Evolutionary conservation across 2,888 invertebrate species (phyloP).

Genomic region (Tipula helvola): DNA sequence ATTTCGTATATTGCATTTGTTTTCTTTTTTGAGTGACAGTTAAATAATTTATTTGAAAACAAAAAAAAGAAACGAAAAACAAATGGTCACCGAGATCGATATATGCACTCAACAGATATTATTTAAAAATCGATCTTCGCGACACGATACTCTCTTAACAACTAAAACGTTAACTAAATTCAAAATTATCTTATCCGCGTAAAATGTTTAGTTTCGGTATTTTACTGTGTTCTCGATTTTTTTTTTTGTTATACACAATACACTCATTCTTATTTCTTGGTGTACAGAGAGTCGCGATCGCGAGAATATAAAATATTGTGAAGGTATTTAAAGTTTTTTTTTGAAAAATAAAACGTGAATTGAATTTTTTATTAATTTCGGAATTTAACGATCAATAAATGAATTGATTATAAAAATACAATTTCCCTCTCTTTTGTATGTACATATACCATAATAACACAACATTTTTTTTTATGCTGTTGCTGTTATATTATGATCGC

Average conservation of each 20-base stretch:
- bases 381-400: neutral
- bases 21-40: neutral
- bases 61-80: neutral
- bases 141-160: constrained; percentile 5
- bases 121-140: constrained; percentile 7
- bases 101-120: neutral
- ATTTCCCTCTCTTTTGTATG: neutral
- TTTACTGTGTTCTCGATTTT: neutral
- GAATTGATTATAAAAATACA: neutral
- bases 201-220: neutral
- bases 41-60: neutral
- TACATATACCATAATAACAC: no score
- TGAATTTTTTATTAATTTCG: neutral
- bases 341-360: neutral
- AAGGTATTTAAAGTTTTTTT: neutral
- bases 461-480: neutral
- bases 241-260: no score
- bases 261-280: neutral
- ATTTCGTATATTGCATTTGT: neutral
- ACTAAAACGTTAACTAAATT: neutral
- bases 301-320: neutral
- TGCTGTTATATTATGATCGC: neutral
- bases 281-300: neutral
- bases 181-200: neutral
- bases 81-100: neutral